phyloP scores from a whole-genome alignment of 1,140 invertebrate genomes.

The Musca domestica region DNA sequence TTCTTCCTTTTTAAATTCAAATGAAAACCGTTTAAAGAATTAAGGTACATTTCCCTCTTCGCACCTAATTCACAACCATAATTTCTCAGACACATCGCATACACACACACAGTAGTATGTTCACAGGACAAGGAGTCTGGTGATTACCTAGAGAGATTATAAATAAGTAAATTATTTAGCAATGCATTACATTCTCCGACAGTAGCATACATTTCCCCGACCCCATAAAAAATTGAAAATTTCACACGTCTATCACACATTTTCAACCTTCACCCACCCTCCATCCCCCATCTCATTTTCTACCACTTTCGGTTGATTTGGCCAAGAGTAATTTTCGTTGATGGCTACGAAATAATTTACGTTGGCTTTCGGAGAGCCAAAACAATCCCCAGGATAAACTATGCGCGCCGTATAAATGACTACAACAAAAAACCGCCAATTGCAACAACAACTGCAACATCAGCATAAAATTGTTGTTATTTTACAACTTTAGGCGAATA shows the following conservation, averaged over 20 bases:
- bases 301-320: background rate
- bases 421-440: background rate
- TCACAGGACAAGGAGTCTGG: too few relatives aligned
- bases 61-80: too few relatives aligned
- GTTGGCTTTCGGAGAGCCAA: background rate
- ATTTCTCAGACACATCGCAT: too few relatives aligned
- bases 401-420: background rate
- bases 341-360: conserved; percentile 13
- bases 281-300: background rate
- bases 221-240: too few relatives aligned
- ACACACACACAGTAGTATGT: too few relatives aligned
- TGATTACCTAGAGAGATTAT: background rate
- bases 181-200: conserved; percentile 5
- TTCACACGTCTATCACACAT: too few relatives aligned
- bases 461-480: too few relatives aligned
- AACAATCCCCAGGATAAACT: background rate
- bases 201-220: background rate
- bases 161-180: conserved; percentile 17
- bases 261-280: background rate
- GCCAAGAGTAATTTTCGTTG: conserved; percentile 7
- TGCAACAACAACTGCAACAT: background rate
- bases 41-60: too few relatives aligned
- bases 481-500: too few relatives aligned
- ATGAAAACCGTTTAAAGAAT: too few relatives aligned
- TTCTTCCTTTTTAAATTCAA: too few relatives aligned